These are phyloP conservation scores for Formica exsecta DNA, from an alignment of 1,140 invertebrate species.

Conservation along the genomic window DNA sequence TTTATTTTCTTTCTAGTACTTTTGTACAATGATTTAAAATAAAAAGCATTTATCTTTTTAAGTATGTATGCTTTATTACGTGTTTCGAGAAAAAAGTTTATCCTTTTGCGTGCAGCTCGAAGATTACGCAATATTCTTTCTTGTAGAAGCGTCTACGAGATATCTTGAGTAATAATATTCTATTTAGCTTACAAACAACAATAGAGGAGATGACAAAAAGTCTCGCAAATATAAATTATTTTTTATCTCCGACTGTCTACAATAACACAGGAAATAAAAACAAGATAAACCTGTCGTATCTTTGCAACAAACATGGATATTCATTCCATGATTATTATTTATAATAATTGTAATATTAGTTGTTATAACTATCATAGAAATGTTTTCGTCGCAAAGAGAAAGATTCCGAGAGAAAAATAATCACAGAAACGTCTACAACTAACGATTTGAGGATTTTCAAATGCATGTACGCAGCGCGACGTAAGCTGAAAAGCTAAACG, in stretches of 20 bases:
- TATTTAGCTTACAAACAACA: neutral
- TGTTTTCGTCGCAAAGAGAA: neutral
- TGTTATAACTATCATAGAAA: neutral
- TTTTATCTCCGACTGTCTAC: neutral
- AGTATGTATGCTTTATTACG: neutral
- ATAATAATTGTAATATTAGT: neutral
- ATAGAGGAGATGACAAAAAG: neutral
- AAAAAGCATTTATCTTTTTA: neutral
- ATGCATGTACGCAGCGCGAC: neutral
- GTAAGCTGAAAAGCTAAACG: slow-evolving; percentile 16
- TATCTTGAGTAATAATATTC: neutral
- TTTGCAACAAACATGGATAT: neutral
- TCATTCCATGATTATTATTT: neutral
- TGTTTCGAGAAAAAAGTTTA: neutral
- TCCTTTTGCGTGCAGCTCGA: neutral
- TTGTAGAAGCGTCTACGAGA: neutral
- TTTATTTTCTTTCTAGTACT: neutral
- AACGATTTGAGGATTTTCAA: slow-evolving; percentile 3
- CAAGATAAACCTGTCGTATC: neutral
- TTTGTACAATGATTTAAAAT: neutral
- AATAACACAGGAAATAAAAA: neutral
- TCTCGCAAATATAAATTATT: neutral
- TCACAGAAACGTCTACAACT: neutral
- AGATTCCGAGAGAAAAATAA: slow-evolving; percentile 8
- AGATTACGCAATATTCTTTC: neutral